phyloP scores from a whole-genome alignment of 2,113 vertebrate genomes.

The Actinemys pallida region DNA sequence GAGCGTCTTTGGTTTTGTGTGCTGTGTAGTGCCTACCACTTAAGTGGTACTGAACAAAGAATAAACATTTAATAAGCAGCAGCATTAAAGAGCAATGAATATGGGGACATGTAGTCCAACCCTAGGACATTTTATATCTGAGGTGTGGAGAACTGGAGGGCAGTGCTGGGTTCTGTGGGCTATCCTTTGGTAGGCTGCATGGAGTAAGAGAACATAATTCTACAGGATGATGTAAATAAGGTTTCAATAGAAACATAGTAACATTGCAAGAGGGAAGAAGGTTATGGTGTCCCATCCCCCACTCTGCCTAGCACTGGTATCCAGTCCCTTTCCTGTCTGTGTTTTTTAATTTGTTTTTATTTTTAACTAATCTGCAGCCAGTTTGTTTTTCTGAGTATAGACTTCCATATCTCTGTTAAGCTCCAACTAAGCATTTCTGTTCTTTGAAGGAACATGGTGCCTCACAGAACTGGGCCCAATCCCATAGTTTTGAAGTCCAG shows the following conservation, averaged over 20 bases:
- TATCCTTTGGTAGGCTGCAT: background rate
- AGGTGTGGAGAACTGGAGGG: background rate
- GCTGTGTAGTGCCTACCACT: background rate
- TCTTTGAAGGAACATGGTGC: background rate
- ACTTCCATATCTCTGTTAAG: background rate
- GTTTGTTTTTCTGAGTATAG: background rate
- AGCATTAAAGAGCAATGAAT: background rate
- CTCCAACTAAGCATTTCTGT: background rate
- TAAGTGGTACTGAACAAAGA: slow-evolving; percentile 6
- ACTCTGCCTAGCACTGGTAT: background rate
- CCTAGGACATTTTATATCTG: background rate
- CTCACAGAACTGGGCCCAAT: background rate
- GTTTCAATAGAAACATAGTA: background rate
- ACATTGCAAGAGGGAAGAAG: background rate
- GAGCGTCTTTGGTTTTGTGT: background rate
- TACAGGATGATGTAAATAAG: background rate
- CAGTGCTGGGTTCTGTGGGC: background rate
- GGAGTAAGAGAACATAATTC: background rate
- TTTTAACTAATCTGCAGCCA: background rate
- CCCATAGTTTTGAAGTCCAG: background rate
- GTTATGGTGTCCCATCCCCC: background rate
- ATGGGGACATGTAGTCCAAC: background rate
- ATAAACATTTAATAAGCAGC: background rate
- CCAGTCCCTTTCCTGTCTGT: background rate
- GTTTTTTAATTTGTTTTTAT: background rate